Base-by-base conservation (phyloP, 2,888 invertebrate genomes). In the Eristalis arbustorum region DNA sequence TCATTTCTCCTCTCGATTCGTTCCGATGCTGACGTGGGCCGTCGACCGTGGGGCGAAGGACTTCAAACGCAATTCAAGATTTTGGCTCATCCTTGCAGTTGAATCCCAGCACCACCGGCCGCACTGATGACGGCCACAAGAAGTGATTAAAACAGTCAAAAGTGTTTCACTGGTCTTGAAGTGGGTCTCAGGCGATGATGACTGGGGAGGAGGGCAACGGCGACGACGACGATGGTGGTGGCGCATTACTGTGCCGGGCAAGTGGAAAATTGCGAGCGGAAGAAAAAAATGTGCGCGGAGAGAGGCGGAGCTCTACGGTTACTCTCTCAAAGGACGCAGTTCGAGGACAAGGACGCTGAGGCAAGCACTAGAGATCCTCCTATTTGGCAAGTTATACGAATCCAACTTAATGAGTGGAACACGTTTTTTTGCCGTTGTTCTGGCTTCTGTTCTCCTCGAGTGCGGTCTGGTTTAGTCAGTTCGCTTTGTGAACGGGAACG, bases 51-150 rank as follows among this genome's bases (percentile, higher is more conserved):
- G 66, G 57, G 64, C 56, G 31, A 49, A 61, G 64, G 40, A 57
- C 56, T 71, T 67, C 66, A 72, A 75, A 80, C 56, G 71, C 71
- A 71, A 31, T 80, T 76, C 68, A 80, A 84, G 84, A 80, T 80
- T 72, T 76, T 31, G 72, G 76, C 75, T 80, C 37, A 84, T 84
- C 72, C 84, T 10, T 68, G 62, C 49, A 74, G 49, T 62, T n/a
- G 66, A 40, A 4, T 42, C 31, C 25, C 40, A 66, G 31, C 22
- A 22, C 34, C 37, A 23, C 72, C 68, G 71, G 11, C 56, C 28
- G 61, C 22, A 14, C 59, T 59, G 72, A n/a, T 22, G 31, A 34
- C 25, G 62, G 56, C 78, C 62, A 66, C 59, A 79, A 69, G 75
- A 63, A 67, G 61, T 64, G 37, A 62, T 76, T 75, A 67, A 76